Evolutionary conservation across 2,797 vertebrate species (phyloP).

Genomic region (Amazona finschi): DNA sequence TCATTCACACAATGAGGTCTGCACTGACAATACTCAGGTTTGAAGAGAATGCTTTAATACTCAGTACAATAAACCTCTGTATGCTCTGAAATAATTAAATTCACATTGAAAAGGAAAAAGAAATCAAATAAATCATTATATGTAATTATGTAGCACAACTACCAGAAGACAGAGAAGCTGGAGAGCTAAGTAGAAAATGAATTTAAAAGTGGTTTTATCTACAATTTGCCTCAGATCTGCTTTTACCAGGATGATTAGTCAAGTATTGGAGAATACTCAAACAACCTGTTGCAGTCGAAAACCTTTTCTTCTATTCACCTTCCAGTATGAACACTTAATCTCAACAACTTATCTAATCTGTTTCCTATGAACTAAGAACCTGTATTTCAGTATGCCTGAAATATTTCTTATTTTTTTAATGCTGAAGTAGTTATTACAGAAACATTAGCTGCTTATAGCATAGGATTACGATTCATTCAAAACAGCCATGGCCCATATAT

Average conservation of each 20-base stretch:
- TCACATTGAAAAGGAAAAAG: neutral
- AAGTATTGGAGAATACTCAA: neutral
- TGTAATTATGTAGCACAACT: neutral
- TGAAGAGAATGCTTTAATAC: neutral
- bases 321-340: neutral
- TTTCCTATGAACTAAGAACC: neutral
- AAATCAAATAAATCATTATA: neutral
- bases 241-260: neutral
- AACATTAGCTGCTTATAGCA: neutral
- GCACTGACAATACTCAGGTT: neutral
- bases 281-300: conserved; percentile 20
- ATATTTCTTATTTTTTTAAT: neutral
- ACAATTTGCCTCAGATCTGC: neutral
- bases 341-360: neutral
- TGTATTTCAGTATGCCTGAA: neutral
- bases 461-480: neutral
- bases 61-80: neutral
- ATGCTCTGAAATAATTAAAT: neutral
- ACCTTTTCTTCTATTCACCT: neutral
- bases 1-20: neutral
- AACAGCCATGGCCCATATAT: conserved; percentile 4
- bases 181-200: neutral
- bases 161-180: neutral
- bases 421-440: neutral
- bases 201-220: conserved; percentile 7